Evolutionary conservation across 30 jellyfish, hydroid and myxozoan species (phyloP).

Genomic region (Aurelia sp.): DNA sequence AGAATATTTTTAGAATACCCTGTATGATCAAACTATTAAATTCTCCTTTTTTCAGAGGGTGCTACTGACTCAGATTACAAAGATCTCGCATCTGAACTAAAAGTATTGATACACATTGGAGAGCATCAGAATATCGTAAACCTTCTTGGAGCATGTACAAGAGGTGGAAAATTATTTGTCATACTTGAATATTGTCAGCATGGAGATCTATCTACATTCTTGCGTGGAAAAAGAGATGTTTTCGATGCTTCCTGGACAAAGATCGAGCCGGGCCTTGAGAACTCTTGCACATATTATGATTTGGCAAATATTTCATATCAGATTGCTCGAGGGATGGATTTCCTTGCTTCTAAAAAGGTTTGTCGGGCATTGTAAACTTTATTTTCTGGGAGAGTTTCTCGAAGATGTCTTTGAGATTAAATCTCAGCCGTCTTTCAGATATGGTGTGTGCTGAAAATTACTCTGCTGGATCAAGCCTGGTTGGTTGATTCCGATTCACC

Average conservation of each 20-base stretch:
- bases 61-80: slow-evolving; percentile 83
- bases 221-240: slow-evolving; percentile 69
- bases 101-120: slow-evolving; percentile 91
- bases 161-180: slow-evolving; percentile 79
- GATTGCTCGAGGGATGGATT: slow-evolving; percentile 94
- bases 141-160: slow-evolving; percentile 94
- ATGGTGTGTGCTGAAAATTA: too few relatives aligned
- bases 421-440: too few relatives aligned
- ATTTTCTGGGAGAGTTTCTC: background rate
- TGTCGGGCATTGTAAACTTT: background rate
- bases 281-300: slow-evolving; percentile 63
- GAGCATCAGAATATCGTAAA: slow-evolving; percentile 89
- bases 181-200: slow-evolving; percentile 90
- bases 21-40: too few relatives aligned
- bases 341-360: slow-evolving; percentile 91
- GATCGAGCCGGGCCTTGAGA: slow-evolving; percentile 32
- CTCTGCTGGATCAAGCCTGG: too few relatives aligned
- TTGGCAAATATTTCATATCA: slow-evolving; percentile 73
- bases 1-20: too few relatives aligned
- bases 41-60: slow-evolving; percentile 31
- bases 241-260: slow-evolving; percentile 81
- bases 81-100: slow-evolving; percentile 96
- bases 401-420: background rate
- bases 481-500: too few relatives aligned
- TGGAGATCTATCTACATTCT: slow-evolving; percentile 83